Conservation (phyloP, 2,888 invertebrate species). For the Heliconius cydno region DNA sequence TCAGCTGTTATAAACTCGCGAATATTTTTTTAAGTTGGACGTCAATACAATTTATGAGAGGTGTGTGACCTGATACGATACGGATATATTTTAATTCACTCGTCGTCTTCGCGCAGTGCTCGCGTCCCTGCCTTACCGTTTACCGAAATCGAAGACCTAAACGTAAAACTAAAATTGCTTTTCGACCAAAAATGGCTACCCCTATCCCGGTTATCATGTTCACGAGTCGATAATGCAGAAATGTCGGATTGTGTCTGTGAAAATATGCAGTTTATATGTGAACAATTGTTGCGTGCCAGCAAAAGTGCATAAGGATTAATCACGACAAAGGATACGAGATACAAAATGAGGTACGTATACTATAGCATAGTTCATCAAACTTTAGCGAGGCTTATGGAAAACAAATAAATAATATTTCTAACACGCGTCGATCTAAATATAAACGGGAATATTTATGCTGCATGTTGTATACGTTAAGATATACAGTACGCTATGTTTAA, state of each 20-base stretch:
- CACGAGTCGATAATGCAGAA: conserved; percentile 69
- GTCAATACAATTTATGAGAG: conserved; percentile 44
- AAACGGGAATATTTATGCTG: conserved; percentile 64
- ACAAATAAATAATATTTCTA: conserved; percentile 77
- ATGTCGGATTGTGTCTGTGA: conserved; percentile 72
- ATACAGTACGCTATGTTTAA: conserved; percentile 60
- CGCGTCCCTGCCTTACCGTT: conserved; percentile 72
- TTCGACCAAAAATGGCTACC: conserved; percentile 81
- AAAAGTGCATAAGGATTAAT: conserved; percentile 79
- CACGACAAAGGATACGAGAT: conserved; percentile 76
- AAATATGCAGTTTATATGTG: conserved; percentile 79
- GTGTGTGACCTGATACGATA: conserved; percentile 49
- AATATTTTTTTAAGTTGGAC: conserved; percentile 42
- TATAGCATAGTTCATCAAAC: conserved; percentile 70
- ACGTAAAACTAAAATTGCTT: conserved; percentile 67
- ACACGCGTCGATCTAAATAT: conserved; percentile 73
- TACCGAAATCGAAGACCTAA: conserved; percentile 72
- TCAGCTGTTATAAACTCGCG: conserved; percentile 46
- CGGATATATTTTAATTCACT: conserved; percentile 53
- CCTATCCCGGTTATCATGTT: conserved; percentile 64
- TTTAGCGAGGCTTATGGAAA: conserved; percentile 69
- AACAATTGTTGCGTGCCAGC: conserved; percentile 80
- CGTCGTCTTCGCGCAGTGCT: conserved; percentile 64
- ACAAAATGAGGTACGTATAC: conserved; percentile 79
- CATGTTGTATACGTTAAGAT: conserved; percentile 55